Evolutionary conservation across 1,140 invertebrate genomes (phyloP).

Genomic region (Pentalonia nigronervosa): DNA sequence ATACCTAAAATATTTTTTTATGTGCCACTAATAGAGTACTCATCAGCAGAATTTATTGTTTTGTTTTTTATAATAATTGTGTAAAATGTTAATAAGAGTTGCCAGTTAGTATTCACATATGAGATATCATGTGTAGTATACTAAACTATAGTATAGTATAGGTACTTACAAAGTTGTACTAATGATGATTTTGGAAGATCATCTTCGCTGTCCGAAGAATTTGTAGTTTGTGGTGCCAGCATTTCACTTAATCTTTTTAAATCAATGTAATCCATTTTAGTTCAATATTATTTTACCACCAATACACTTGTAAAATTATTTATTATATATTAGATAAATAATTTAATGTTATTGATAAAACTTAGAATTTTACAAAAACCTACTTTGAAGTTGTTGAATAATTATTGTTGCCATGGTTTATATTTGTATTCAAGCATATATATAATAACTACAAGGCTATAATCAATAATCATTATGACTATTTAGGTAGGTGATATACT

Average conservation of each 20-base stretch:
- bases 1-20: too few relatives aligned
- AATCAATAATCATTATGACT: too few relatives aligned
- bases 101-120: too few relatives aligned
- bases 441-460: neutral
- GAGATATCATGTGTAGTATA: too few relatives aligned
- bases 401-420: neutral
- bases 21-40: too few relatives aligned
- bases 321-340: neutral
- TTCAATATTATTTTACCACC: neutral
- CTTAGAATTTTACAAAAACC: neutral
- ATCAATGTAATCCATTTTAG: constrained; percentile 34
- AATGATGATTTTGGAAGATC: constrained; percentile 29
- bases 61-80: too few relatives aligned
- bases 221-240: neutral
- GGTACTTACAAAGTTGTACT: constrained; percentile 31
- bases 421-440: neutral
- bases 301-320: neutral
- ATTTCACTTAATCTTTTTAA: constrained; percentile 45
- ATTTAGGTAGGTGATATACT: too few relatives aligned
- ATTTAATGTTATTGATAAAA: neutral
- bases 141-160: too few relatives aligned
- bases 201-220: constrained; percentile 50
- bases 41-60: too few relatives aligned
- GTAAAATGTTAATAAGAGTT: too few relatives aligned
- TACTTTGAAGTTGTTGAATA: neutral